These are phyloP conservation scores for Drosophila kikkawai DNA, from an alignment of 1,140 invertebrate species.

Conservation along the genomic window DNA sequence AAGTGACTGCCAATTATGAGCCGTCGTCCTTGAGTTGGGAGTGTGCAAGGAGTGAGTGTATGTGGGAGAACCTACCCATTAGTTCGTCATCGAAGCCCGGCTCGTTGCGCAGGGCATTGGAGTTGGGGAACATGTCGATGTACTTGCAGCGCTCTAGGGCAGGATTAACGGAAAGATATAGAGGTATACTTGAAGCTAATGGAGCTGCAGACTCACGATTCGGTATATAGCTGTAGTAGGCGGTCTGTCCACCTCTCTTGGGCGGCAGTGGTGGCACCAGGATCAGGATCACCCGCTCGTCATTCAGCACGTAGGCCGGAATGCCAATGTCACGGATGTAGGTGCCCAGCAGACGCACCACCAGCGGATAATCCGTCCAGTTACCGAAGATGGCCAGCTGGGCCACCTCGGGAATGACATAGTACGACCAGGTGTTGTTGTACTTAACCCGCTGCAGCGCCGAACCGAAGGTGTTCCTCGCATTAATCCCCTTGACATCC, in stretches of 20 bases:
- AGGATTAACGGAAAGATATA: conserved; percentile 57
- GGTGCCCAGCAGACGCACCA: conserved; percentile 68
- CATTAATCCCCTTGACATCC: conserved; percentile 58
- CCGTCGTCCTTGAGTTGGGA: not conserved
- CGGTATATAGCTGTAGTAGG: conserved; percentile 75
- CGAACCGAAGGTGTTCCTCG: conserved; percentile 58
- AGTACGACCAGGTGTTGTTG: conserved; percentile 74
- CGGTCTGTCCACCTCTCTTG: conserved; percentile 53
- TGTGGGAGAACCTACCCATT: conserved; percentile 86
- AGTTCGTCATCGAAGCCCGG: conserved; percentile 87
- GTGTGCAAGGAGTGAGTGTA: not conserved
- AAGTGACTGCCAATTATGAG: conserved; percentile 67
- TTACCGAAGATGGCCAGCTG: conserved; percentile 73
- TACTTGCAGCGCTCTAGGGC: conserved; percentile 87
- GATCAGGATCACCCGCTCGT: conserved; percentile 72
- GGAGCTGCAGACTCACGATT: conserved; percentile 53
- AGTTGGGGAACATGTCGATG: conserved; percentile 87
- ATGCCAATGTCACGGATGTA: conserved; percentile 77
- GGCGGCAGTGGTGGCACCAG: conserved; percentile 77
- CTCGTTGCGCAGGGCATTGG: conserved; percentile 86
- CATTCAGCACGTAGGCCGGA: conserved; percentile 70
- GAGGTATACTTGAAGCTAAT: not conserved
- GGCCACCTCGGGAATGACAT: conserved; percentile 78
- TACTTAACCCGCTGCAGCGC: conserved; percentile 70
- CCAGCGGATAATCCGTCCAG: conserved; percentile 71